These are phyloP conservation scores for Onychostruthus taczanowskii DNA, from an alignment of 2,113 vertebrate species.

Conservation along the genomic window DNA sequence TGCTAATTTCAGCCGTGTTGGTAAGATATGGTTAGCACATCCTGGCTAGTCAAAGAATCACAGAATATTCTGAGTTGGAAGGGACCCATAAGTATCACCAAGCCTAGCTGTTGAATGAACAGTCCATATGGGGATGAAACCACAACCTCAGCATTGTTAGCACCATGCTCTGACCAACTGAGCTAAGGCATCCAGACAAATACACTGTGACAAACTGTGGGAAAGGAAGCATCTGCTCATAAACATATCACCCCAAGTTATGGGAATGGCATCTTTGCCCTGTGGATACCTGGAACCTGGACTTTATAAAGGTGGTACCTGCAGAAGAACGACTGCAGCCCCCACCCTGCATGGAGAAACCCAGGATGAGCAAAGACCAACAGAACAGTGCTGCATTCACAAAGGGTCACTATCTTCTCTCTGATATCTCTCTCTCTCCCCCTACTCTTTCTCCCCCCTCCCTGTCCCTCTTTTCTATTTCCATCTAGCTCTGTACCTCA, in stretches of 20 bases:
- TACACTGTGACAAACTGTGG: neutral
- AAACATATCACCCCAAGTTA: too few species aligned
- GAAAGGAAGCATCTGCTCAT: neutral
- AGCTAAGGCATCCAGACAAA: too few species aligned
- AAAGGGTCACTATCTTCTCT: neutral
- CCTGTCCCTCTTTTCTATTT: neutral
- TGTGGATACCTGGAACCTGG: neutral
- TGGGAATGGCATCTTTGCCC: neutral
- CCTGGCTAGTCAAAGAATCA: neutral
- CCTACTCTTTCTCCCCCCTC: neutral
- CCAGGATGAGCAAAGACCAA: neutral
- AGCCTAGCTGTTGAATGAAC: too few species aligned
- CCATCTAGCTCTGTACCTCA: neutral
- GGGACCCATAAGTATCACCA: neutral
- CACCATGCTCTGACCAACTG: fast-evolving
- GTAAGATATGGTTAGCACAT: neutral
- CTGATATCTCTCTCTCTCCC: neutral
- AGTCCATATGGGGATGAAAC: neutral
- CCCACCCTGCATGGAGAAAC: fast-evolving
- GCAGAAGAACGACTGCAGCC: fast-evolving
- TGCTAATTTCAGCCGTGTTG: neutral
- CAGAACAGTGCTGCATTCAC: neutral
- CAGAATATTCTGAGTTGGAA: neutral
- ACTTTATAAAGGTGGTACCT: neutral
- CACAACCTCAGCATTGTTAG: too few species aligned